A percentile compares a stretch with the other conserved stretches of the same genome.
phyloP scores from a whole-genome alignment of 2,797 vertebrate species.

The Acanthopagrus latus region DNA sequence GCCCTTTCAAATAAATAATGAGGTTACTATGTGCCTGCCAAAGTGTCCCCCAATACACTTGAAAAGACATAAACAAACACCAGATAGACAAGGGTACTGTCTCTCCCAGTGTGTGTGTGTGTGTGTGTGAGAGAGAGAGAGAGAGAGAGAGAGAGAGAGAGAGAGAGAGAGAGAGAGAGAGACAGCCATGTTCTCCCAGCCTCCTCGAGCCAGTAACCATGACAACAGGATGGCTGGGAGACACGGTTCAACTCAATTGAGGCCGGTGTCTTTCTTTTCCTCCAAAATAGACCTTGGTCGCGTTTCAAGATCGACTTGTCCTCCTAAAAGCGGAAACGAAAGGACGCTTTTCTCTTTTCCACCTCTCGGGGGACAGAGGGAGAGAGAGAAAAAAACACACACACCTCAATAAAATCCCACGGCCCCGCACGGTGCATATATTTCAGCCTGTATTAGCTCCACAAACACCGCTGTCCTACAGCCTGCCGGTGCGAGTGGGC shows the following conservation, averaged over 20 bases:
- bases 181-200: slow-evolving; percentile 92
- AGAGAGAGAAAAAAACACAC: slow-evolving; percentile 9
- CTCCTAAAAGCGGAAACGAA: slow-evolving; percentile 73
- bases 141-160: slow-evolving; percentile 28
- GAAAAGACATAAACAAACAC: slow-evolving; percentile 65
- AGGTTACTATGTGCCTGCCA: slow-evolving; percentile 1
- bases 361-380: slow-evolving; percentile 37
- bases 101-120: slow-evolving; percentile 27
- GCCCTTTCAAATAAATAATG: neutral
- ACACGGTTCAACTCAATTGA: slow-evolving; percentile 89
- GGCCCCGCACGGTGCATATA: slow-evolving; percentile 55
- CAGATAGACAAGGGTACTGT: slow-evolving; percentile 49
- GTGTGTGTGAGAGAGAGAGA: slow-evolving; percentile 32
- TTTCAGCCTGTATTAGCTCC: slow-evolving; percentile 51
- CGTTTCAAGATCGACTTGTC: slow-evolving; percentile 80
- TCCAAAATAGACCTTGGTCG: slow-evolving; percentile 83
- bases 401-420: slow-evolving; percentile 65
- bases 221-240: slow-evolving; percentile 98
- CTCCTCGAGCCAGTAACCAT: slow-evolving; percentile 96
- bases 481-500: slow-evolving; percentile 26
- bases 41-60: slow-evolving; percentile 32
- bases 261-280: slow-evolving; percentile 88
- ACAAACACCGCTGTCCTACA: slow-evolving; percentile 35
- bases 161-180: slow-evolving; percentile 41
- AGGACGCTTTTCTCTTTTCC: slow-evolving; percentile 53